Conservation (phyloP, 2,797 vertebrate genomes). For the Sebastes nivosus region DNA sequence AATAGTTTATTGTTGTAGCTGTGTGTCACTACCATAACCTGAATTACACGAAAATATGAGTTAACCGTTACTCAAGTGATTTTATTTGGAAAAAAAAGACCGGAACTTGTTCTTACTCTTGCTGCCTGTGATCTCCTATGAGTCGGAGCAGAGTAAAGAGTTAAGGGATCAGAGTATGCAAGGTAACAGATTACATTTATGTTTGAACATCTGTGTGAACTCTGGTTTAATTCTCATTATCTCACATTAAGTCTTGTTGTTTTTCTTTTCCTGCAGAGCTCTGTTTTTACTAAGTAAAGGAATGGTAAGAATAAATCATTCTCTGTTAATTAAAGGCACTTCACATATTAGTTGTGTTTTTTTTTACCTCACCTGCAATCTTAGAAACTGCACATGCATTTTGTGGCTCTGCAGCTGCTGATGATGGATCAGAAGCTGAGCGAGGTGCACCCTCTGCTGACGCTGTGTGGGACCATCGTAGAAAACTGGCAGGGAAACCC, state of each 20-base stretch:
- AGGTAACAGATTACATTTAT: no score
- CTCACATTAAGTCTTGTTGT: background rate
- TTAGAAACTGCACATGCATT: background rate
- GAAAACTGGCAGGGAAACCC: constrained; percentile 96
- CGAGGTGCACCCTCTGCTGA: constrained; percentile 91
- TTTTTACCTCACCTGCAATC: no score
- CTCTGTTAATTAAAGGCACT: background rate
- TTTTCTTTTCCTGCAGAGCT: constrained; percentile 80
- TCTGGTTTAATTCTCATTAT: background rate
- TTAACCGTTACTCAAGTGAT: background rate
- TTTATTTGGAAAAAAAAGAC: constrained; percentile 9
- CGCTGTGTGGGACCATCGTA: constrained; percentile 91
- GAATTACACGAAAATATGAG: background rate
- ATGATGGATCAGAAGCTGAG: constrained; percentile 91
- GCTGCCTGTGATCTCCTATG: no score
- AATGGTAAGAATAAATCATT: constrained; percentile 82
- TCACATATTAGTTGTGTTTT: background rate
- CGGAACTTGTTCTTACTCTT: background rate
- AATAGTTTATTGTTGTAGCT: background rate
- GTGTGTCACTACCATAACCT: background rate
- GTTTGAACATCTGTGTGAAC: no score
- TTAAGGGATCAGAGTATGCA: no score
- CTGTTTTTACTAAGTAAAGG: constrained; percentile 91
- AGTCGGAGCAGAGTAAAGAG: no score
- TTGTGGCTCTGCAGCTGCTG: constrained; percentile 79